Base-by-base conservation (phyloP, 2,888 invertebrate genomes). In the Nebria brevicollis region DNA sequence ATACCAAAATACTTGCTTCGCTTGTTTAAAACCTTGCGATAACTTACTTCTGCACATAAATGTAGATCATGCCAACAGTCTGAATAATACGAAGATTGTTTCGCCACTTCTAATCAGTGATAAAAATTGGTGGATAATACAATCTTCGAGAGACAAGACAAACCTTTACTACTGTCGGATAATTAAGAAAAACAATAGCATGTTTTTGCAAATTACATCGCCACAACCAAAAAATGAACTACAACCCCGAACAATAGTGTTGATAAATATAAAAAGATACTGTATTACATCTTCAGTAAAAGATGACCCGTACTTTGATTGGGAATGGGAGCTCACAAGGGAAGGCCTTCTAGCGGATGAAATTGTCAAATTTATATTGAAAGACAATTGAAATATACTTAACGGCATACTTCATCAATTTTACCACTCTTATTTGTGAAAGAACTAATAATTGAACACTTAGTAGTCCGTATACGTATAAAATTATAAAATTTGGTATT, bases 91-190 rank as follows among this genome's bases (percentile, higher is more conserved):
- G 8, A 54, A 7, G 8, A 13, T 0, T 11, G 54, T 54, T 8
- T 2, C 8, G 2, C 0, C 6, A 54, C 13, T 13, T 11, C 11
- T 3, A 2, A 54, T 34, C 2, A 4, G 54, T 7, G 13, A 54
- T 42, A 4, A 73, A 73, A n/a, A 42, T 34, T 73, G 73, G 73
- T 73, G 73, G 73, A 42, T 11, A 42, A 72, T 34, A 20, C 20
- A 20, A 20, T 20, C 20, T 20, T 20, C 20, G 20, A 20, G 20
- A 20, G 20, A 20, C 20, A 20, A 20, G 26, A 43, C 7, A 41
- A 42, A n/a, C 26, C 20, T 42, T 6, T 73, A 73, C n/a, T 73
- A 42, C 11, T 73, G 73, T 41, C 10, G 26, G 1, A 73, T 73
- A 42, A 11, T 73, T 41, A 42, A 42, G n/a, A 41, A 73, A 73